These are phyloP conservation scores for Liolophura sinensis DNA, from an alignment of 1,140 invertebrate species.

Conservation along the genomic window DNA sequence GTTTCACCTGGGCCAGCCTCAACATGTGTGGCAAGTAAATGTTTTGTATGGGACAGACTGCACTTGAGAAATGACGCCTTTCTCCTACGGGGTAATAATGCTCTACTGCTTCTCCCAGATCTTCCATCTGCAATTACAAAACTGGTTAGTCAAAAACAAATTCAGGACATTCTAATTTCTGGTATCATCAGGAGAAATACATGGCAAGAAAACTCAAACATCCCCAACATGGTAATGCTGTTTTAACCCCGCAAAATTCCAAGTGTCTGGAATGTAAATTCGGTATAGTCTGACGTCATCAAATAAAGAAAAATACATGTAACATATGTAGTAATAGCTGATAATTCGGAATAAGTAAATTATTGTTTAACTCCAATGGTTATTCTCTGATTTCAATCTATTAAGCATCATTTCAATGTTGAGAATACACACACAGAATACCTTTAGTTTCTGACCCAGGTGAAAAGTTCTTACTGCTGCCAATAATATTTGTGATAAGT, in stretches of 20 bases:
- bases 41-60: constrained; percentile 47
- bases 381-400: background rate
- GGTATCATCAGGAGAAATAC: too few relatives aligned
- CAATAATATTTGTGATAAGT: too few relatives aligned
- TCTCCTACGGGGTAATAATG: constrained; percentile 36
- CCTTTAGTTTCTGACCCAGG: too few relatives aligned
- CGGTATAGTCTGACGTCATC: too few relatives aligned
- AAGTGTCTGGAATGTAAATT: too few relatives aligned
- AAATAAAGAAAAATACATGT: background rate
- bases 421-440: too few relatives aligned
- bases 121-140: constrained; percentile 38
- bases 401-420: background rate
- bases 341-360: background rate
- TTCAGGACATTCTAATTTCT: too few relatives aligned
- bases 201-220: too few relatives aligned
- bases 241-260: too few relatives aligned
- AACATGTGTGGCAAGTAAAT: constrained; percentile 46
- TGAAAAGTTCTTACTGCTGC: too few relatives aligned
- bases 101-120: constrained; percentile 49
- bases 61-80: constrained; percentile 29
- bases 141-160: background rate
- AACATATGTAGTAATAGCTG: background rate
- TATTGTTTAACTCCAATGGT: background rate
- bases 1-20: constrained; percentile 46
- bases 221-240: too few relatives aligned